Evolutionary conservation across 2,797 vertebrate genomes (phyloP).

Genomic region (Pangasius krempfi): DNA sequence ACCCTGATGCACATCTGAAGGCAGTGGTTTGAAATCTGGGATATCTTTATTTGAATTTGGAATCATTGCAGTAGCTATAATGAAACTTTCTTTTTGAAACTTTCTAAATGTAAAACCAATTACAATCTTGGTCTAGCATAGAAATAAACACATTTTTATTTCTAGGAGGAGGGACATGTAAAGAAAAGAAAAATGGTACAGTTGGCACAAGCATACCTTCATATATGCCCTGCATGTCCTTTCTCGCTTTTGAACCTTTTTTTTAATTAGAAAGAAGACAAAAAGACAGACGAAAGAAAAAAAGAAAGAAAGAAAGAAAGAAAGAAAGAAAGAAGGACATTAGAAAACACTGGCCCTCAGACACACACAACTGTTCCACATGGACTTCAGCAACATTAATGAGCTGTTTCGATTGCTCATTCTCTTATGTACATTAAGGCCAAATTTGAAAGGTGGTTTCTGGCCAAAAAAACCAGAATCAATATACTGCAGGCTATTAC

Average conservation of each 20-base stretch:
- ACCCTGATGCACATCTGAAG: not conserved
- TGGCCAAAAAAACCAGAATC: slow-evolving; percentile 32
- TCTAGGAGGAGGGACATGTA: slow-evolving; percentile 73
- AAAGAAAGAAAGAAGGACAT: slow-evolving; percentile 70
- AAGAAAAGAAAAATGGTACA: slow-evolving; percentile 74
- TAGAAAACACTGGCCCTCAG: slow-evolving; percentile 68
- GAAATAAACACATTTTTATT: not conserved
- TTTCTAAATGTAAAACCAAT: not conserved
- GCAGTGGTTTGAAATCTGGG: slow-evolving; percentile 1
- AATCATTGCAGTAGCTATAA: not conserved
- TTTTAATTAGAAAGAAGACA: slow-evolving; percentile 62
- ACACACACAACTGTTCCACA: slow-evolving; percentile 44
- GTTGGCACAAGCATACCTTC: slow-evolving; percentile 93
- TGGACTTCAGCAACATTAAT: slow-evolving; percentile 27
- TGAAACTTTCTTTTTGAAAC: not conserved
- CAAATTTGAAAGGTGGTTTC: slow-evolving; percentile 31
- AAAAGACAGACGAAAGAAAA: slow-evolving; percentile 72
- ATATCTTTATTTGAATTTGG: not conserved
- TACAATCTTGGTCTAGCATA: not conserved
- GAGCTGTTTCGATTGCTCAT: slow-evolving; percentile 7
- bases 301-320: slow-evolving; percentile 73
- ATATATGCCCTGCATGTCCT: slow-evolving; percentile 99
- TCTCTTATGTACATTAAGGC: slow-evolving; percentile 24
- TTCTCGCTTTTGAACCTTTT: slow-evolving; percentile 99
- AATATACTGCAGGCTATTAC: slow-evolving; percentile 8